Base-by-base conservation (phyloP, 2,888 invertebrate species). In the Tetanocera ferruginea region DNA sequence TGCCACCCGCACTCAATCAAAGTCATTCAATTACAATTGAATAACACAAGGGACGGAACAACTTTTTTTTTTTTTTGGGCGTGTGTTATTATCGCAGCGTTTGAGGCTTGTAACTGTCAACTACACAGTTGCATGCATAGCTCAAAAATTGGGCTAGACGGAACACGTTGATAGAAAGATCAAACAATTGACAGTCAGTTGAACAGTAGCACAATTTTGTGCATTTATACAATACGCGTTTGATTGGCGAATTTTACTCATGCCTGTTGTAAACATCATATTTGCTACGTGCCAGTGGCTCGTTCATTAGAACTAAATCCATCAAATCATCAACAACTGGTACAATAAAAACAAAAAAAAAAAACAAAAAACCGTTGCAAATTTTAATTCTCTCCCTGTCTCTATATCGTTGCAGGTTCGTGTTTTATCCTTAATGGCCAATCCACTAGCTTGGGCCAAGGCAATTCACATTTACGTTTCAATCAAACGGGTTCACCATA, bases 401-500 rank as follows among this genome's bases (percentile, higher is more conserved):
- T 19, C 25, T 25, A 3, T 2, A 23, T 9, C 1, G 17, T 31
- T n/a, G 8, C 84, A 90, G 90, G 90, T 81, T 87, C 88, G 76
- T 89, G 89, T 76, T 69, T 51, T 14, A 84, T 85, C 67, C 81
- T 78, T 60, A 80, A 83, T 79, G 83, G 81, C 25, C 87, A 86
- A 82, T 84, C 86, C 78, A 86, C 83, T 76, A 85, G 87, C 79
- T 81, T 89, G 75, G 90, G 90, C 70, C 85, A 82, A 78, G 82
- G 81, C 78, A 89, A 87, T 80, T 83, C 86, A 77, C 84, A 87
- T 84, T 84, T 90, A 80, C 85, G 86, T 81, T 85, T 89, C 82
- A 88, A 89, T 86, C 86, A 85, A 81, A 88, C 85, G 76, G 89
- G 88, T 49, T 85, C 88, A 74, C 87, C 88, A 52, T 90, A 88